Evolutionary conservation across 1,140 invertebrate species (phyloP), one percentile per base, ranked within the genome.

Genomic region (Galleria mellonella): DNA sequence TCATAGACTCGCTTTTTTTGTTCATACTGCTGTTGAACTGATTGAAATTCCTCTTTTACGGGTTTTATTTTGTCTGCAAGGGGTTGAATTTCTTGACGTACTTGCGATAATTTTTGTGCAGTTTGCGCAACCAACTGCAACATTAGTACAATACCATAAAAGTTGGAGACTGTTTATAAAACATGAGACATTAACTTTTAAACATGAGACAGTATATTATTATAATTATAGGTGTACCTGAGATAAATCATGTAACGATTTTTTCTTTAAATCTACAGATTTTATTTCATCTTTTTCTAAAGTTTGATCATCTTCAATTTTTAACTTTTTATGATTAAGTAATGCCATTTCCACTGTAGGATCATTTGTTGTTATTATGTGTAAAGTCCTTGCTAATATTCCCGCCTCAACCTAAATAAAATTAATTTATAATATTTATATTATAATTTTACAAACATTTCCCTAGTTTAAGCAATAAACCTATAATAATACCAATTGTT

Each of bases 1-100:
- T 87, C 86, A 45, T 83, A 87, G 7, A 83, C 68, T 42, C 86
- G 64, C 52, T 87, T 87, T 52, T 86, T 87, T 51, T 87, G 84
- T 46, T 87, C 86, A 46, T 86, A 84, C 37, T 86, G 75, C 42
- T 83, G 81, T 62, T 87, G 86, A n/a, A 86, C 54, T 35, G 66
- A 55, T 62, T 87, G 84, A 48, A 78, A 87, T 47, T 87, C 75
- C 11, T 86, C 69, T 60, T 86, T 86, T 28, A 87, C 58, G 2
- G 86, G 86, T 53, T 86, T 86, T 35, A 87, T 78, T 57, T 69
- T 70, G 33, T 83, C 83, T 9, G 75, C 72, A 8, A 87, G 60
- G 3, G 86, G 86, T 45, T 83, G 72, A 13, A 87, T 78, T 58
- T 87, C 83, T 69, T 83, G 81, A 13, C 83, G 76, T 0, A 87